phyloP scores from a whole-genome alignment of 1,140 invertebrate species.

The Scylla paramamosain region DNA sequence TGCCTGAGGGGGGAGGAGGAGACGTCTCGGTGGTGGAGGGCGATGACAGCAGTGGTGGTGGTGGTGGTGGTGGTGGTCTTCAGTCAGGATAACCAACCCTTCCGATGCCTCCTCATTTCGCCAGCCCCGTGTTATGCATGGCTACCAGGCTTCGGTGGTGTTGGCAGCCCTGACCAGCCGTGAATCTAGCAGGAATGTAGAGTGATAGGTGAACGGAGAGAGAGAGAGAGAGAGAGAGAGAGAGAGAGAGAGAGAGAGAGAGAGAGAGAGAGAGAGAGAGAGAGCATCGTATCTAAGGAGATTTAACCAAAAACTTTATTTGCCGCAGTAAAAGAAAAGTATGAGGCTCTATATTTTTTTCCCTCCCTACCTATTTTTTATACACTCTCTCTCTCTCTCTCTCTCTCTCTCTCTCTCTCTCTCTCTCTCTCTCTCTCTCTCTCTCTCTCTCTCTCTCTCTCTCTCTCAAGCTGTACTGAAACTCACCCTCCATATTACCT shows the following conservation, averaged over 20 bases:
- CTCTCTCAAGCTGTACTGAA: no score
- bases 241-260: slow-evolving; percentile 7
- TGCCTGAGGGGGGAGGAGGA: no score
- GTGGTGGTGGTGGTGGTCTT: neutral
- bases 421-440: no score
- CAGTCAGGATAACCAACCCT: neutral
- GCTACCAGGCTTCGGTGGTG: neutral
- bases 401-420: no score
- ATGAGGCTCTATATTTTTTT: no score
- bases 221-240: slow-evolving; percentile 19
- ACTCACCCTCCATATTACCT: no score
- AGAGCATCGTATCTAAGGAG: neutral
- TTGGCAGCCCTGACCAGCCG: neutral
- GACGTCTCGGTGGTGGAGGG: no score
- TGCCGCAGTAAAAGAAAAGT: no score
- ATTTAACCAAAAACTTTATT: no score
- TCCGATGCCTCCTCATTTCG: neutral
- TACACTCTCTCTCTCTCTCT: no score
- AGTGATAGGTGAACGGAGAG: neutral
- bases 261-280: slow-evolving; percentile 19
- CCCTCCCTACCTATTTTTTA: no score
- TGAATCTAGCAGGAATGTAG: neutral
- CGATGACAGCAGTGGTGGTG: neutral
- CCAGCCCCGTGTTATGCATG: neutral
- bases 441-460: no score